A percentile compares a stretch with the other conserved stretches of the same genome.
Evolutionary conservation across 2,113 vertebrate species (phyloP).

Genomic region (Melospiza melodia): DNA sequence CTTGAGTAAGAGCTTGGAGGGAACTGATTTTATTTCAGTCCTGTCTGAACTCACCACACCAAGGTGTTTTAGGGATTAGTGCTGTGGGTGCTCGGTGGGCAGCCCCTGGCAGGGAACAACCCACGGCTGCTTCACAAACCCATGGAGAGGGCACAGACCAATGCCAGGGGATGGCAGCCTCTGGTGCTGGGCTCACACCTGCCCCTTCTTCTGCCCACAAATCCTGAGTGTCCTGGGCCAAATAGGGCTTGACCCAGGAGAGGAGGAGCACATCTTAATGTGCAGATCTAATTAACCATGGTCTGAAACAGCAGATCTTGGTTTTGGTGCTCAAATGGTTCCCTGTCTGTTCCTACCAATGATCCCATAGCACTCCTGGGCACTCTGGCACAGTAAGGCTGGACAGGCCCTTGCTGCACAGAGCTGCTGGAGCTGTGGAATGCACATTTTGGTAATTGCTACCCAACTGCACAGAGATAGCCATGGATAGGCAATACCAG

Average conservation of each 20-base stretch:
- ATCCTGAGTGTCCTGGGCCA: neutral
- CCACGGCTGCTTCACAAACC: neutral
- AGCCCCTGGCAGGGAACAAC: neutral
- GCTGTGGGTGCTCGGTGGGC: neutral
- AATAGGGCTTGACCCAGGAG: neutral
- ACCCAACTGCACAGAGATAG: neutral
- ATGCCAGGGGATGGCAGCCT: too few species aligned
- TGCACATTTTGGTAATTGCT: neutral
- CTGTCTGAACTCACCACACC: neutral
- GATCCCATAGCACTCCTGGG: neutral
- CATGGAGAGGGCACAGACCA: accelerated
- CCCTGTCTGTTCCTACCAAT: neutral
- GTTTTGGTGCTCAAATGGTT: neutral
- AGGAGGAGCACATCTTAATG: neutral
- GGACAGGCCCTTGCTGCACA: neutral
- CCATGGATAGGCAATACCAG: neutral
- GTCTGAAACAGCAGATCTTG: neutral
- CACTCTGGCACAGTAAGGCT: neutral
- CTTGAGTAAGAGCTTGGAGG: neutral
- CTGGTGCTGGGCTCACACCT: neutral
- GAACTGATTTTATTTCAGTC: neutral
- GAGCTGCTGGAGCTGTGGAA: neutral
- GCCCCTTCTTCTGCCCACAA: neutral
- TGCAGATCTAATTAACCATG: neutral
- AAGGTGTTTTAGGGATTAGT: neutral